phyloP scores from a whole-genome alignment of 2,888 invertebrate genomes.

The Erebia ligea region DNA sequence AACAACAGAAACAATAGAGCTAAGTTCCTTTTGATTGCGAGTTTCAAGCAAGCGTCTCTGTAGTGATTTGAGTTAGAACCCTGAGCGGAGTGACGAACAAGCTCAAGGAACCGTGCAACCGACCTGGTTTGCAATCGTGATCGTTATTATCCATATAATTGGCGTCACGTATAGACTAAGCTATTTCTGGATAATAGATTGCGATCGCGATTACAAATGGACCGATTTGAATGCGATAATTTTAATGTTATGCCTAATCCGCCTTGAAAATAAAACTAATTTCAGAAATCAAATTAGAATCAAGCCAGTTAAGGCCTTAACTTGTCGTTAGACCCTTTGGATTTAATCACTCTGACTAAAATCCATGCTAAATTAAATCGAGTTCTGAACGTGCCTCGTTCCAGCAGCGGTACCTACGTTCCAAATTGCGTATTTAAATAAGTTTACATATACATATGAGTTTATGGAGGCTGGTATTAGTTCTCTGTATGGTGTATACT shows the following conservation, averaged over 20 bases:
- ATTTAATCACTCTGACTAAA: constrained; percentile 65
- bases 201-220: no score
- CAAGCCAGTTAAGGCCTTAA: constrained; percentile 21
- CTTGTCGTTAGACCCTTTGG: constrained; percentile 39
- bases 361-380: constrained; percentile 69
- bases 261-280: constrained; percentile 4
- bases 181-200: no score
- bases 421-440: constrained; percentile 80
- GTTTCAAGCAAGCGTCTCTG: no score
- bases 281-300: constrained; percentile 25
- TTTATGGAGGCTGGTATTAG: constrained; percentile 80
- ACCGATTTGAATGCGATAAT: no score
- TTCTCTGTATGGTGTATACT: constrained; percentile 79
- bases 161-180: no score
- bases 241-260: background rate
- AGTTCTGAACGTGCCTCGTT: constrained; percentile 54
- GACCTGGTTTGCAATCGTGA: no score
- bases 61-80: no score
- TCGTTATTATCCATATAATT: no score
- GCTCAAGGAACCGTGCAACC: no score
- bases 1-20: no score
- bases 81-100: no score
- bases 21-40: no score
- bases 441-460: constrained; percentile 69
- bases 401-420: constrained; percentile 57